phyloP scores from a whole-genome alignment of 1,140 invertebrate genomes.

The Trichonephila clavipes region DNA sequence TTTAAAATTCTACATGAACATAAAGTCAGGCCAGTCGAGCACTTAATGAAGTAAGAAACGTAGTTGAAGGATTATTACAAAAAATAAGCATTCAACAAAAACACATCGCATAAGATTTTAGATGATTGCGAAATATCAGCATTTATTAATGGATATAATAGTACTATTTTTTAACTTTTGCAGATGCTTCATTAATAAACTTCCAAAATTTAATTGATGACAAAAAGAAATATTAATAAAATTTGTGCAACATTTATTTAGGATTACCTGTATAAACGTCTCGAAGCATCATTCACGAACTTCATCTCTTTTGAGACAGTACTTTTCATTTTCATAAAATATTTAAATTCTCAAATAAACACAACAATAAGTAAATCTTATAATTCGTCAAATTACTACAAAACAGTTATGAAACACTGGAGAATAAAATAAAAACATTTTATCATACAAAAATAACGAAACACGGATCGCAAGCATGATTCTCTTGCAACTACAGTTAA shows the following conservation, averaged over 20 bases:
- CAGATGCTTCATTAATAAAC: too few species aligned
- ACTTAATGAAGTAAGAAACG: too few species aligned
- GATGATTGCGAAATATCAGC: neutral
- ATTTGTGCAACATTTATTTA: neutral
- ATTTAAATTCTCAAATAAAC: neutral
- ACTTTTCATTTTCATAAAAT: constrained; percentile 48
- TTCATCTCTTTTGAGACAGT: constrained; percentile 48
- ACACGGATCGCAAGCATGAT: constrained; percentile 20
- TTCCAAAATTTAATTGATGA: too few species aligned
- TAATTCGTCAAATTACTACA: constrained; percentile 9
- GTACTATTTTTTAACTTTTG: too few species aligned
- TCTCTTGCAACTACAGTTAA: neutral
- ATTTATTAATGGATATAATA: too few species aligned
- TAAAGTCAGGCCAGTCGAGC: too few species aligned
- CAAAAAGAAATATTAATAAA: too few species aligned
- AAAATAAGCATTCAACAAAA: neutral
- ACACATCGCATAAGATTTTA: neutral
- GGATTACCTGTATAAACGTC: constrained; percentile 62
- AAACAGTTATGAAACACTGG: neutral
- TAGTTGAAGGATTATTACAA: too few species aligned
- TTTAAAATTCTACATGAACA: too few species aligned
- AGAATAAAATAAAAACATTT: constrained; percentile 50
- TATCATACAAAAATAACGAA: constrained; percentile 30
- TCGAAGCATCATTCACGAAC: constrained; percentile 68
- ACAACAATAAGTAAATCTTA: neutral